These are phyloP conservation scores for Actenoides lindsayi DNA, from an alignment of 2,113 vertebrate species.

Conservation along the genomic window DNA sequence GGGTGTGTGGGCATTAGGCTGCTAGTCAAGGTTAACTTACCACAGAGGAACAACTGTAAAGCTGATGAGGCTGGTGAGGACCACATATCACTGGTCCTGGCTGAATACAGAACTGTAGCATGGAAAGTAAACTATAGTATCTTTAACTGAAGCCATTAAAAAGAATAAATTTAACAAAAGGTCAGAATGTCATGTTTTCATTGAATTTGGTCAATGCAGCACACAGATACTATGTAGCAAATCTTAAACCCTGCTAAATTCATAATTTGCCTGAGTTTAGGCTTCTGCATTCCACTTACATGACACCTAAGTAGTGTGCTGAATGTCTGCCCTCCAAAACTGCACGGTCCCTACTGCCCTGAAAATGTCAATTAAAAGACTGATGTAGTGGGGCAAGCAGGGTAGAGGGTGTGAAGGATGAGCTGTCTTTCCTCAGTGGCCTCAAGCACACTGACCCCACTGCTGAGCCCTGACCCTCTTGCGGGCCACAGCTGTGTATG, in stretches of 20 bases:
- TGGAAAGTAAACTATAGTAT: not conserved
- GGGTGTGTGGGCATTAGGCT: fast-evolving
- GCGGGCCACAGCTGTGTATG: fast-evolving
- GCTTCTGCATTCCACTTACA: not conserved
- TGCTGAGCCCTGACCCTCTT: fast-evolving
- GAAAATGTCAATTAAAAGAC: not conserved
- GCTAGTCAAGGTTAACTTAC: not conserved
- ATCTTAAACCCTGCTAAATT: not conserved
- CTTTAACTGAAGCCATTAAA: not conserved
- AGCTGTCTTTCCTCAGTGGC: not conserved
- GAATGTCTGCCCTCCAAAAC: not conserved
- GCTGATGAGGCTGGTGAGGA: fast-evolving
- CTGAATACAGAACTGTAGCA: not conserved
- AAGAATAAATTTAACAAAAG: not conserved
- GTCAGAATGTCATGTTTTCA: not conserved
- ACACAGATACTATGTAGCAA: not conserved
- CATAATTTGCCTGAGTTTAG: not conserved
- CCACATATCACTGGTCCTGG: not conserved
- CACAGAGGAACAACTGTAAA: not conserved
- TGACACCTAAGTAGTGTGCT: not conserved
- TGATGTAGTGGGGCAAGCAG: not conserved
- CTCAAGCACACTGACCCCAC: not conserved
- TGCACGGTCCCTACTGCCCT: not conserved
- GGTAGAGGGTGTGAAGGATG: not conserved
- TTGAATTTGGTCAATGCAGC: not conserved